phyloP scores from a whole-genome alignment of 2,888 invertebrate genomes.

The Lasioglossum oenotherae region DNA sequence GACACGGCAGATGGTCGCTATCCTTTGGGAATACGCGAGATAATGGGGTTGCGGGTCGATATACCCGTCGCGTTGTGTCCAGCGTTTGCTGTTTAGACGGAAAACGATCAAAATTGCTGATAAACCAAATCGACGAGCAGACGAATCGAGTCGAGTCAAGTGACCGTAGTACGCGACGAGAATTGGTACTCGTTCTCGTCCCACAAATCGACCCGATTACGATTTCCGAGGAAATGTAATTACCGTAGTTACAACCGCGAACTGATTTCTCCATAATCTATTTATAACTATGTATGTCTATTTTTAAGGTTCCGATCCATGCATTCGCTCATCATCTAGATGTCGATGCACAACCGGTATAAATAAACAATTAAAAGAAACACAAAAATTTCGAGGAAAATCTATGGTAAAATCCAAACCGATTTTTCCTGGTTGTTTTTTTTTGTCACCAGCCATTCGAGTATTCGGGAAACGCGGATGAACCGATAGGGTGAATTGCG shows the following conservation, averaged over 20 bases:
- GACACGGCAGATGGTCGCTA: not conserved
- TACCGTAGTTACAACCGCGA: too few species aligned
- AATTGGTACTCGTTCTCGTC: not conserved
- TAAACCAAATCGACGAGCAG: slow-evolving; percentile 15
- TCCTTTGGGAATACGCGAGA: slow-evolving; percentile 33
- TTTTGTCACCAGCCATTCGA: not conserved
- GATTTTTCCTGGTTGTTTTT: slow-evolving; percentile 5
- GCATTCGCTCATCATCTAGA: too few species aligned
- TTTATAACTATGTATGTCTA: too few species aligned
- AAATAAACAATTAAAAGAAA: too few species aligned
- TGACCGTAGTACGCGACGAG: not conserved
- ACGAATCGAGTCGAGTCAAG: not conserved
- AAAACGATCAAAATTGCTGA: slow-evolving; percentile 30
- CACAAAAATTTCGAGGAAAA: not conserved
- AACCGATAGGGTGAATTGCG: slow-evolving; percentile 35
- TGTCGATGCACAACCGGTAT: too few species aligned
- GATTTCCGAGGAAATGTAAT: not conserved
- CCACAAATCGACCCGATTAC: not conserved
- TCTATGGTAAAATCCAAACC: not conserved
- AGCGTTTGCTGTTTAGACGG: slow-evolving; percentile 29
- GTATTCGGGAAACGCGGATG: not conserved
- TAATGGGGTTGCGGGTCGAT: slow-evolving; percentile 30
- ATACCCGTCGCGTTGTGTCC: not conserved
- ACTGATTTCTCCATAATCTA: too few species aligned
- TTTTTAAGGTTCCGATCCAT: too few species aligned